Evolutionary conservation across 2,888 invertebrate species (phyloP).

Genomic region (Diaphora mendica): DNA sequence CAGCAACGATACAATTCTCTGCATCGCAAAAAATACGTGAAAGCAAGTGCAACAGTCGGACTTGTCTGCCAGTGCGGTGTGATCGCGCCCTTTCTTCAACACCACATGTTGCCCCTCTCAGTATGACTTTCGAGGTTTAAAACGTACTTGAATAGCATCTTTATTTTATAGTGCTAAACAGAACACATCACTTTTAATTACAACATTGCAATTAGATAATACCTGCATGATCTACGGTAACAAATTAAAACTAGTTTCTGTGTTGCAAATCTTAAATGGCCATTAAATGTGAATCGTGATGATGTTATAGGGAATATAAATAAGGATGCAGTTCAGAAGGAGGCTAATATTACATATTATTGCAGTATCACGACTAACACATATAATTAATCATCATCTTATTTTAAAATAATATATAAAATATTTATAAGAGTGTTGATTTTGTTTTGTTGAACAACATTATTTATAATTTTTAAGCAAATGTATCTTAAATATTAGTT

Average conservation of each 20-base stretch:
- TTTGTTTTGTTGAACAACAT: background rate
- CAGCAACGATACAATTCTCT: slow-evolving; percentile 40
- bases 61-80: slow-evolving; percentile 60
- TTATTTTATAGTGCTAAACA: slow-evolving; percentile 33
- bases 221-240: slow-evolving; percentile 21
- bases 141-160: slow-evolving; percentile 37
- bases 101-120: slow-evolving; percentile 56
- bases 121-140: slow-evolving; percentile 45
- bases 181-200: slow-evolving; percentile 36
- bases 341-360: slow-evolving; percentile 29
- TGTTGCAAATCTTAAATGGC: slow-evolving; percentile 7
- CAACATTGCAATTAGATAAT: slow-evolving; percentile 30
- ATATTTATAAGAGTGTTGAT: background rate
- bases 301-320: slow-evolving; percentile 16
- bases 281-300: slow-evolving; percentile 23
- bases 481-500: background rate
- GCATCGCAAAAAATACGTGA: slow-evolving; percentile 69
- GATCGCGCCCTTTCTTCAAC: slow-evolving; percentile 58
- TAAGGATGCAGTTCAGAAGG: slow-evolving; percentile 27
- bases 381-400: slow-evolving; percentile 14
- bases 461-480: background rate
- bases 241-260: slow-evolving; percentile 9
- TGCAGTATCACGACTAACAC: slow-evolving; percentile 26
- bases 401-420: slow-evolving; percentile 2
- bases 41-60: slow-evolving; percentile 58